Evolutionary conservation across 30 jellyfish, hydroid and myxozoan species (phyloP).

Genomic region (Sanderia malayensis): DNA sequence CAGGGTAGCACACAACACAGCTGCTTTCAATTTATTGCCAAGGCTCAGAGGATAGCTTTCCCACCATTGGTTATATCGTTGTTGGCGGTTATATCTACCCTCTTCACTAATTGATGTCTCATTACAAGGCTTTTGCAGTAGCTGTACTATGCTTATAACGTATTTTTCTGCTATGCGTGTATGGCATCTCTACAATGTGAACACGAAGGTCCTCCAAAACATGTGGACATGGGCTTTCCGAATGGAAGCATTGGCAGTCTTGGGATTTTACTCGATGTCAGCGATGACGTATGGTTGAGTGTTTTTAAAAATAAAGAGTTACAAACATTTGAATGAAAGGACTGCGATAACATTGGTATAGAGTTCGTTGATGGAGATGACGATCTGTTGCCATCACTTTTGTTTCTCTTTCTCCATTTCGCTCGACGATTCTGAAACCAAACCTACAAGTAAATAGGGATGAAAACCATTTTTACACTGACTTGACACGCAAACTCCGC

Average conservation of each 20-base stretch:
- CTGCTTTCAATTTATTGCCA: no score
- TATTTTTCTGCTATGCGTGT: conserved; percentile 53
- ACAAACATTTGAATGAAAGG: conserved; percentile 82
- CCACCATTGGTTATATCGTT: no score
- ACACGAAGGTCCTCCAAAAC: conserved; percentile 79
- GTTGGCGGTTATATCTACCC: no score
- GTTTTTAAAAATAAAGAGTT: conserved; percentile 69
- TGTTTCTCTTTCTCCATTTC: conserved; percentile 89
- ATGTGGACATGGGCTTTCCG: conserved; percentile 57
- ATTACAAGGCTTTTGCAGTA: no score
- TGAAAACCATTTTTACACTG: no score
- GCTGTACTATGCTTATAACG: no score
- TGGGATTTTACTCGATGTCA: conserved; percentile 52
- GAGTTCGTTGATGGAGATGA: conserved; percentile 77
- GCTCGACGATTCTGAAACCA: conserved; percentile 96
- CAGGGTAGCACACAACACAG: no score
- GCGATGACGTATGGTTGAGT: conserved; percentile 59
- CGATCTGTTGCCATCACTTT: conserved; percentile 56
- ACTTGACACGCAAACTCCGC: no score
- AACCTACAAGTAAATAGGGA: conserved; percentile 37
- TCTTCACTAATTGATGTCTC: no score
- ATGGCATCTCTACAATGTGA: conserved; percentile 70
- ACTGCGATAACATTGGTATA: conserved; percentile 56
- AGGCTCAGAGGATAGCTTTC: no score
- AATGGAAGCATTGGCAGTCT: conserved; percentile 65